Percentiles rank a stretch among this genome's conserved stretches.
Evolutionary conservation across 2,113 vertebrate species (phyloP).

Genomic region (Sylvietta virens): DNA sequence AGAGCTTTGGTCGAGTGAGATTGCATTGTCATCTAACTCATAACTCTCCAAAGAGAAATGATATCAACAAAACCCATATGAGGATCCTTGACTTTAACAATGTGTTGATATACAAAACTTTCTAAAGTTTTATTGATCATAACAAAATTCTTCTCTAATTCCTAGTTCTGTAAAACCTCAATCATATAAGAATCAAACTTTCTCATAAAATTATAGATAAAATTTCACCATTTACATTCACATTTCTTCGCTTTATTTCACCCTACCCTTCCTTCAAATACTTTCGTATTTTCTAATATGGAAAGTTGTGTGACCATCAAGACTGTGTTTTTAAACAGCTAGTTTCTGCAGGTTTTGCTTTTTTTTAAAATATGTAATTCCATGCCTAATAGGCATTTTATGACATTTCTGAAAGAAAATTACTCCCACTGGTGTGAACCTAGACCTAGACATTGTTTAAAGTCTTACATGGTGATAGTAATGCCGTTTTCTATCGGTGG

Average conservation of each 20-base stretch:
- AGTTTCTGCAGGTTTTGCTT: neutral
- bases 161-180: neutral
- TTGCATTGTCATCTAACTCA: neutral
- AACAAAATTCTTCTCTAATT: constrained; percentile 7
- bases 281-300: neutral
- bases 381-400: neutral
- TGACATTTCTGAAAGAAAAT: neutral
- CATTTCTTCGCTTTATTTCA: neutral
- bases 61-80: neutral
- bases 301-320: neutral
- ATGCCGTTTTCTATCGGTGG: neutral
- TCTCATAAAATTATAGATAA: neutral
- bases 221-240: neutral
- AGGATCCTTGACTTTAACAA: constrained; percentile 18
- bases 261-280: neutral
- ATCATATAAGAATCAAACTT: neutral
- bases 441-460: neutral
- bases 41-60: constrained; percentile 15
- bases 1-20: neutral
- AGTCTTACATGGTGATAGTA: neutral
- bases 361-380: neutral
- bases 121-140: constrained; percentile 28
- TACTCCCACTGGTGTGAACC: neutral
- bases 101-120: neutral
- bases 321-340: neutral